Evolutionary conservation across 2,797 vertebrate species (phyloP).

Genomic region (Enteromius anoplus): DNA sequence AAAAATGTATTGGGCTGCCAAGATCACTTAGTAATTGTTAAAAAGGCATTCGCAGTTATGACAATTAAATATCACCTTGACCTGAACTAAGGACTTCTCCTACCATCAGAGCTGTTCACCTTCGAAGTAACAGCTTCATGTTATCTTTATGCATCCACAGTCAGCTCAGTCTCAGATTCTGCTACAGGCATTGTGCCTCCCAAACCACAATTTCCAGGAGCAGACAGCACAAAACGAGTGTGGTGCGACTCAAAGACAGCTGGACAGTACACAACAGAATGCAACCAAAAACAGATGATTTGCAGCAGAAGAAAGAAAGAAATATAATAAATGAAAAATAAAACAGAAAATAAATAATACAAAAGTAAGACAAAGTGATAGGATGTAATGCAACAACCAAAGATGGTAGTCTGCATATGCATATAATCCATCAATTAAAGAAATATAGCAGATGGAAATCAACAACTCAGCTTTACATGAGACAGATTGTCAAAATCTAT

Average conservation of each 20-base stretch:
- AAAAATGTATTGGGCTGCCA: neutral
- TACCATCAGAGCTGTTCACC: neutral
- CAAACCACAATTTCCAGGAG: neutral
- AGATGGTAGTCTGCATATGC: neutral
- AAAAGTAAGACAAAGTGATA: neutral
- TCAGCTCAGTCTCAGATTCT: neutral
- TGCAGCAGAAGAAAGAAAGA: neutral
- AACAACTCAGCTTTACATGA: neutral
- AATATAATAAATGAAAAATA: too few relatives aligned
- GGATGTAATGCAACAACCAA: neutral
- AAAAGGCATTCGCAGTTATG: neutral
- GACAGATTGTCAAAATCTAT: too few relatives aligned
- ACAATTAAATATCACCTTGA: neutral
- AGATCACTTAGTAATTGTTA: neutral
- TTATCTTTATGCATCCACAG: neutral
- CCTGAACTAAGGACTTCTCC: neutral
- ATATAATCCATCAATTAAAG: neutral
- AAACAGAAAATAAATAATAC: neutral
- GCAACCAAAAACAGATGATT: neutral
- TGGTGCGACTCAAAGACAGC: neutral
- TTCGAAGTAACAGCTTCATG: neutral
- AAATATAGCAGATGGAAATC: neutral
- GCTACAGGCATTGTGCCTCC: neutral
- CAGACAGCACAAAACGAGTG: neutral
- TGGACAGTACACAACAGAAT: neutral